phyloP scores from a whole-genome alignment of 1,140 invertebrate genomes.

The Scaptomyza graminum region DNA sequence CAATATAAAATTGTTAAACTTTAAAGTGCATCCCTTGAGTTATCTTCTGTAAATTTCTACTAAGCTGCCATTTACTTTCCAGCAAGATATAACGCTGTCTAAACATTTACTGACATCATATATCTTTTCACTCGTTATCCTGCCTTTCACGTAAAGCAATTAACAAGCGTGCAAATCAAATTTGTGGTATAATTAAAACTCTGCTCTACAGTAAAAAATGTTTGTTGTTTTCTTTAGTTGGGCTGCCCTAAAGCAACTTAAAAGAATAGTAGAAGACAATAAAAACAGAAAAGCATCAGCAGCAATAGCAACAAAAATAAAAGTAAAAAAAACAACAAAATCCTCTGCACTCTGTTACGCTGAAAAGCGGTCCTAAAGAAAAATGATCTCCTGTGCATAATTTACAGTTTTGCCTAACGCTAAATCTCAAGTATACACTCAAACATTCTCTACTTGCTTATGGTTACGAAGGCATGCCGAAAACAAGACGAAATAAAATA shows the following conservation, averaged over 20 bases:
- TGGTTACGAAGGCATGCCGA: slow-evolving; percentile 64
- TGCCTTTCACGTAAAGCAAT: slow-evolving; percentile 41
- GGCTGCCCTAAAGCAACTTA: slow-evolving; percentile 14
- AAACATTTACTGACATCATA: slow-evolving; percentile 4
- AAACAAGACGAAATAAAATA: slow-evolving; percentile 46
- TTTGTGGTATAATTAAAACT: slow-evolving; percentile 80
- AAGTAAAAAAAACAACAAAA: background rate
- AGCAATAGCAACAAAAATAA: slow-evolving; percentile 10
- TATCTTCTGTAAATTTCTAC: no score
- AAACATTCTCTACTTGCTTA: slow-evolving; percentile 81
- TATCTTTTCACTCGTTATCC: background rate
- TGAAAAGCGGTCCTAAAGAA: slow-evolving; percentile 51
- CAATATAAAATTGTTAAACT: no score
- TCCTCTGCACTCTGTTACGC: slow-evolving; percentile 15
- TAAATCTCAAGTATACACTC: slow-evolving; percentile 79
- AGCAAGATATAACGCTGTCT: background rate
- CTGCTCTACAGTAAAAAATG: slow-evolving; percentile 54
- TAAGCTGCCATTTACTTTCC: no score
- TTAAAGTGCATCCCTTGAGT: no score
- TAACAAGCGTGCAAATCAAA: slow-evolving; percentile 75
- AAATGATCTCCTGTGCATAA: slow-evolving; percentile 82
- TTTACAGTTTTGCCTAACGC: slow-evolving; percentile 77
- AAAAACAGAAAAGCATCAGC: slow-evolving; percentile 36
- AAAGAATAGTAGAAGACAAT: slow-evolving; percentile 36
- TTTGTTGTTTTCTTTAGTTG: slow-evolving; percentile 46